Evolutionary conservation across 2,113 vertebrate species (phyloP).

Genomic region (Cichladusa arquata): DNA sequence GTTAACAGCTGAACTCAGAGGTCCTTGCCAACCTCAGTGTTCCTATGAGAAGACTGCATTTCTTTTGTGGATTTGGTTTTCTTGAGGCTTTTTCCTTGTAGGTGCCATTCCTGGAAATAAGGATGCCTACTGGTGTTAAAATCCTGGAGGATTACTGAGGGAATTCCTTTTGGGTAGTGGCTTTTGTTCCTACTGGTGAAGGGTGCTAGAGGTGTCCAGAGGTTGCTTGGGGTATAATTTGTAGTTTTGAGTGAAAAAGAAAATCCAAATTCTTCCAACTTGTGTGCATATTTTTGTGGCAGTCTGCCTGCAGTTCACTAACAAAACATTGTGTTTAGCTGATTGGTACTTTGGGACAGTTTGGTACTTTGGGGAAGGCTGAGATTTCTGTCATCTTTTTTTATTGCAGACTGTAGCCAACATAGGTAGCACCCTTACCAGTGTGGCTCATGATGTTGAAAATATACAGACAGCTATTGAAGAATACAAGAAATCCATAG

Average conservation of each 20-base stretch:
- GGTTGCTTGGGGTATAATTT: neutral
- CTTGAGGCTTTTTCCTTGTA: neutral
- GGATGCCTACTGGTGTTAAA: neutral
- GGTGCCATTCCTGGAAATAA: neutral
- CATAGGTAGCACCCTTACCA: slow-evolving; percentile 92
- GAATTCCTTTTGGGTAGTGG: neutral
- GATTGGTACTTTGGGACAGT: neutral
- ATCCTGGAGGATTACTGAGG: neutral
- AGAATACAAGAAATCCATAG: slow-evolving; percentile 81
- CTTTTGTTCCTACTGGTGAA: neutral
- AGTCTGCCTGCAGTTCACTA: neutral
- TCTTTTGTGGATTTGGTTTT: neutral
- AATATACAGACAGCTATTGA: slow-evolving; percentile 86
- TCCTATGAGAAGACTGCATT: neutral
- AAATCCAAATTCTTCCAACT: neutral
- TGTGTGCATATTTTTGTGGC: accelerated
- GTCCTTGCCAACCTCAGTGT: neutral
- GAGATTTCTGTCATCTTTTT: neutral
- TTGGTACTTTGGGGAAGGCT: neutral
- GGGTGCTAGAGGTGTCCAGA: neutral
- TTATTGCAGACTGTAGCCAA: slow-evolving; percentile 89
- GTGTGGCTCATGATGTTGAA: slow-evolving; percentile 90
- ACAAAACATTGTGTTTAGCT: neutral
- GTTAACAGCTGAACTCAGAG: neutral
- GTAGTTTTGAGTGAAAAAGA: neutral